Evolutionary conservation across 2,797 vertebrate species (phyloP), one percentile per base, ranked within the genome.

Genomic region (Gambusia yucatana): DNA sequence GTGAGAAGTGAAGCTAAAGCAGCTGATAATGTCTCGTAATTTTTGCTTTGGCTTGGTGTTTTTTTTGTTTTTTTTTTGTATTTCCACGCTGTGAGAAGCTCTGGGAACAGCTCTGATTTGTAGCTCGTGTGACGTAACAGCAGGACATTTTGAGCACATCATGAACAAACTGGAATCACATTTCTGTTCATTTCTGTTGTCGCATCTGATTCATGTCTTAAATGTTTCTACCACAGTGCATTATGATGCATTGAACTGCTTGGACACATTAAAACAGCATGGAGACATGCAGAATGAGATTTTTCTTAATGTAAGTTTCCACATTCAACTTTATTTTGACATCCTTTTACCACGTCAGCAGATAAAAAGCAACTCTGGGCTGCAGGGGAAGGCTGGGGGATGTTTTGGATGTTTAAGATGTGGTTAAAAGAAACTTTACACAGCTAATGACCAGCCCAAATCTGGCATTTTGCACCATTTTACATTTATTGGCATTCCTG

Each of bases 151-250:
- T 47, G 80, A 83, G 77, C 75, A 79, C 85, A 81, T 75, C 55
- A 33, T 67, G 70, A 85, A 84, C 61, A 74, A 86, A 55, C 63
- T 88, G 73, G 79, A 87, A 84, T 73, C 69, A 39, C 52, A 84
- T 71, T 80, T 79, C 30, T 72, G 41, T 76, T 76, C 72, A 75
- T 82, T 83, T 77, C 43, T 69, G 69, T 65, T 72, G 80, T 86
- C 71, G 10, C 80, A 39, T 87, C n/a, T 44, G 72, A 80, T 81
- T 77, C 36, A 70, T 85, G 78, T 88, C 77, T 85, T 88, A 67
- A 83, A 81, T 44, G 48, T 14, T 41, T 46, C 47, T 7, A 71
- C 63, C 76, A 6, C 28, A 20, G 76, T 84, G 67, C 75, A 63
- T 89, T 80, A 77, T 30, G 48, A 57, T 46, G 71, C 79, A 73